These are phyloP conservation scores for Saccopteryx bilineata DNA, from an alignment of 2,113 vertebrate species.

Conservation along the genomic window DNA sequence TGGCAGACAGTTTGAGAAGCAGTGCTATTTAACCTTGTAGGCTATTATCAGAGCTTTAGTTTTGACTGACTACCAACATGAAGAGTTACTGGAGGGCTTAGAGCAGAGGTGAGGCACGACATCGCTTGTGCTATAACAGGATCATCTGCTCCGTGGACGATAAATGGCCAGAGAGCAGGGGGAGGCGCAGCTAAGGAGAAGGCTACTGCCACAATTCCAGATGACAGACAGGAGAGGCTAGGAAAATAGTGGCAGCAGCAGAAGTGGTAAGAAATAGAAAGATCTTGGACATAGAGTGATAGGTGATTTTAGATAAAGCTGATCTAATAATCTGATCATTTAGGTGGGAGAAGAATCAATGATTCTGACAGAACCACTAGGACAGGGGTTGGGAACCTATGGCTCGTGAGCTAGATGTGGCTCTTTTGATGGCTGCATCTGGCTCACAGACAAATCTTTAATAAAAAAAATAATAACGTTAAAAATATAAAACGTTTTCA, in stretches of 20 bases:
- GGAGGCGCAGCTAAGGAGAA: not conserved
- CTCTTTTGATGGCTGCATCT: too few species aligned
- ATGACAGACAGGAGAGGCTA: not conserved
- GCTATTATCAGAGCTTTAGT: not conserved
- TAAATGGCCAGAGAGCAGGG: not conserved
- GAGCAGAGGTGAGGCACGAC: not conserved
- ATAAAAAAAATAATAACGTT: too few species aligned
- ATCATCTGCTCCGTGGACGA: not conserved
- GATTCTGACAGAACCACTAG: not conserved
- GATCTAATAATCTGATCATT: not conserved
- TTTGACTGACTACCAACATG: not conserved
- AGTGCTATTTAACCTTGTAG: not conserved
- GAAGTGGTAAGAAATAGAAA: not conserved
- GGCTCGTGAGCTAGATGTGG: too few species aligned
- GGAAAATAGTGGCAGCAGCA: not conserved
- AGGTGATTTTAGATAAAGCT: not conserved
- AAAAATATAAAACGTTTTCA: too few species aligned
- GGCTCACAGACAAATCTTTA: too few species aligned
- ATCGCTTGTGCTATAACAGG: not conserved
- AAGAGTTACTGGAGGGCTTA: not conserved
- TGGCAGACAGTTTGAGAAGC: not conserved
- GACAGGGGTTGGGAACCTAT: too few species aligned
- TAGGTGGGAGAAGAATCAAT: not conserved
- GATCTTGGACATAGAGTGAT: not conserved
- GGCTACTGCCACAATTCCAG: not conserved